These are phyloP conservation scores for Todus mexicanus DNA, from an alignment of 2,797 vertebrate species.

Conservation along the genomic window DNA sequence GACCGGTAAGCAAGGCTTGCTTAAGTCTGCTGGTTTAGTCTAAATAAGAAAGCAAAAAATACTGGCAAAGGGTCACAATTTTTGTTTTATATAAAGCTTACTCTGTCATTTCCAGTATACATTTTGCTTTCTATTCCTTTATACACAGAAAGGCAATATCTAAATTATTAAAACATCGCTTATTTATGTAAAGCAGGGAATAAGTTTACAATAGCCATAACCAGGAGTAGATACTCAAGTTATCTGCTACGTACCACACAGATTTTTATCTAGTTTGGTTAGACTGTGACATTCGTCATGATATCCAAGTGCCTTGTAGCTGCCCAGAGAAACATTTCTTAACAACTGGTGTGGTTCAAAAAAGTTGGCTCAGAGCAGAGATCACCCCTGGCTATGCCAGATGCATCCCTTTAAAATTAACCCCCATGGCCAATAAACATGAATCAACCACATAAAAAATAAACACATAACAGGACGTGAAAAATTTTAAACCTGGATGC, in stretches of 20 bases:
- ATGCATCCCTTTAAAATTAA: neutral
- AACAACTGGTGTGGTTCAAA: neutral
- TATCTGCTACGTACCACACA: neutral
- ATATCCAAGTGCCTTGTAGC: neutral
- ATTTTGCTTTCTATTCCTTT: neutral
- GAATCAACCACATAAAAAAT: neutral
- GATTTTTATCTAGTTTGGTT: neutral
- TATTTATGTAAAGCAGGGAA: neutral
- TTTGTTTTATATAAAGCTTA: neutral
- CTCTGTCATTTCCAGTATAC: neutral
- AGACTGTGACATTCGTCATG: neutral
- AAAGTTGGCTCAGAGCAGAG: neutral
- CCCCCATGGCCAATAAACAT: neutral
- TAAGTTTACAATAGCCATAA: neutral
- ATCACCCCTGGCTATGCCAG: neutral
- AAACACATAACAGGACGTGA: neutral
- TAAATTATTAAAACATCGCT: neutral
- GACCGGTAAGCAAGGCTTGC: neutral
- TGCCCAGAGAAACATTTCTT: conserved; percentile 1
- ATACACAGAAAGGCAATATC: neutral
- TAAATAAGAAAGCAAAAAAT: neutral
- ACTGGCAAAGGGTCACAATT: neutral
- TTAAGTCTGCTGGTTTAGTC: neutral
- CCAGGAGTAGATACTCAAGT: neutral
- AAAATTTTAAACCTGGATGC: neutral